Evolutionary conservation across 2,888 invertebrate genomes (phyloP).

Genomic region (Cosmopolites sordidus): DNA sequence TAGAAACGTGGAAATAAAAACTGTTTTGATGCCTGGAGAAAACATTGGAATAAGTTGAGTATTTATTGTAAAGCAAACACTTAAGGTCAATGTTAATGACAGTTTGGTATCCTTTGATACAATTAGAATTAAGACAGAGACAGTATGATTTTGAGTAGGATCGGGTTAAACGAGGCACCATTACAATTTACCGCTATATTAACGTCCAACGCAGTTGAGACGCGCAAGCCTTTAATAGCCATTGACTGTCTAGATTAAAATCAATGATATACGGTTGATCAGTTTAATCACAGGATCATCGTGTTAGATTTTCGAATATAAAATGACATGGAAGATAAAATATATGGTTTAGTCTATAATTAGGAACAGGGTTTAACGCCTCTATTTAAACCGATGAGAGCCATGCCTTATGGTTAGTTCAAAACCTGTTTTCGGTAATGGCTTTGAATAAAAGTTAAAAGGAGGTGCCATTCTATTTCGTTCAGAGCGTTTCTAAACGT

Average conservation of each 20-base stretch:
- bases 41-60: no score
- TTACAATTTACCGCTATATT: slow-evolving; percentile 15
- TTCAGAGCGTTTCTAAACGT: background rate
- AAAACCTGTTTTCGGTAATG: background rate
- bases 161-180: slow-evolving; percentile 12
- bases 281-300: slow-evolving; percentile 17
- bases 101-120: slow-evolving; percentile 3
- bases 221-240: slow-evolving; percentile 14
- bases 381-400: slow-evolving; percentile 11
- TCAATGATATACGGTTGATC: slow-evolving; percentile 17
- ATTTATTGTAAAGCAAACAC: no score
- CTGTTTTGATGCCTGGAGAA: no score
- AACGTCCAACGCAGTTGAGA: slow-evolving; percentile 10
- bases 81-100: slow-evolving; percentile 1
- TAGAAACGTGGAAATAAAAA: no score
- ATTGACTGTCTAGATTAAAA: slow-evolving; percentile 17
- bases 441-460: background rate
- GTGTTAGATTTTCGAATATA: slow-evolving; percentile 12
- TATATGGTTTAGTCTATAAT: slow-evolving; percentile 18
- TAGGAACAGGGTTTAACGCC: slow-evolving; percentile 16
- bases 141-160: slow-evolving; percentile 7
- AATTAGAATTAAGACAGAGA: slow-evolving; percentile 7
- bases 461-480: background rate
- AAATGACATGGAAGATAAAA: slow-evolving; percentile 18
- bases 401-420: background rate